Conservation (phyloP, 2,888 invertebrate genomes). For the Caenorhabditis doughertyi region DNA sequence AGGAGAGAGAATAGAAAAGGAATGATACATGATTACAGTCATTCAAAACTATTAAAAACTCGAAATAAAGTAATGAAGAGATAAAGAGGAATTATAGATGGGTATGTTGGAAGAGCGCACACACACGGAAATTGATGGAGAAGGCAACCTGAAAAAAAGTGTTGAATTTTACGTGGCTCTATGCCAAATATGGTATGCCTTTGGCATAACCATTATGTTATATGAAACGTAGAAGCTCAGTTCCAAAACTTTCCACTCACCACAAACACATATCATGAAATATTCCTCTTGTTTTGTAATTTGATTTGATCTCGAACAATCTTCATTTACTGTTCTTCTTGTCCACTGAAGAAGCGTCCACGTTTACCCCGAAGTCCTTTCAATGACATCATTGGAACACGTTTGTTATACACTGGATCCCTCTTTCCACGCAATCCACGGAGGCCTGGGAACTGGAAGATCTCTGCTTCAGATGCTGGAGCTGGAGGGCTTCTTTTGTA, state of each 20-base stretch:
- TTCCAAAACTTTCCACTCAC: conserved; percentile 1
- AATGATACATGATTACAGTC: conserved; percentile 15
- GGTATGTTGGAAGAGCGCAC: background rate
- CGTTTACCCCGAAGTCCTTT: conserved; percentile 58
- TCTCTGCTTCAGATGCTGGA: conserved; percentile 24
- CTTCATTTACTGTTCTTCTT: conserved; percentile 24
- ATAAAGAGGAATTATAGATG: background rate
- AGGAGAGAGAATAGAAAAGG: background rate
- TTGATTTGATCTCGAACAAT: background rate
- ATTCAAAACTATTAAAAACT: conserved; percentile 21
- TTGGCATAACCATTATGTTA: too few species aligned
- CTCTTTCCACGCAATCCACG: conserved; percentile 63
- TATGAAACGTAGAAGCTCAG: background rate
- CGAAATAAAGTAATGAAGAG: background rate
- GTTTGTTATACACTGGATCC: conserved; percentile 53
- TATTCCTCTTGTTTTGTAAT: background rate
- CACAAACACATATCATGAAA: conserved; percentile 9
- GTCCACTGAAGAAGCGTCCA: conserved; percentile 12
- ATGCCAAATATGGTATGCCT: too few species aligned
- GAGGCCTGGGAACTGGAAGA: conserved; percentile 53
- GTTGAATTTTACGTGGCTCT: too few species aligned
- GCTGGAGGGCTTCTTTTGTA: conserved; percentile 39
- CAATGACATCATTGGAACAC: conserved; percentile 62
- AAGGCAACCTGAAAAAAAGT: conserved; percentile 9
- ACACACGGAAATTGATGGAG: background rate